phyloP scores from a whole-genome alignment of 1,140 invertebrate genomes.

The Parasteatoda tepidariorum region DNA sequence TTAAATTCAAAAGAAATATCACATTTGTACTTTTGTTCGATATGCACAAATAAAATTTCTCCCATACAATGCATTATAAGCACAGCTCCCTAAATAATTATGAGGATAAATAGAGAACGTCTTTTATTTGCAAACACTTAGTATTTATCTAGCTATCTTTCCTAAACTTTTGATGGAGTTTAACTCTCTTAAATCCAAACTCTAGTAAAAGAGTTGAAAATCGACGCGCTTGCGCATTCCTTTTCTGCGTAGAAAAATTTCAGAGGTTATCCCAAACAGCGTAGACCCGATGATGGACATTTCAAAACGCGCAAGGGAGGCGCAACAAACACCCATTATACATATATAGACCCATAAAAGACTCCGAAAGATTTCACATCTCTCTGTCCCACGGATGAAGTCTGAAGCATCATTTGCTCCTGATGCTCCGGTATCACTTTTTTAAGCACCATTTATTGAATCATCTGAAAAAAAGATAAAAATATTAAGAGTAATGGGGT shows the following conservation, averaged over 20 bases:
- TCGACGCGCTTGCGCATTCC: constrained; percentile 17
- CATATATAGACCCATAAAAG: constrained; percentile 15
- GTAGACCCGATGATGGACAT: constrained; percentile 36
- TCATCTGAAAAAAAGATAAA: background rate
- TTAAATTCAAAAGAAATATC: too few relatives aligned
- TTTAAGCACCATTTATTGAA: background rate
- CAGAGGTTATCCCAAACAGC: constrained; percentile 26
- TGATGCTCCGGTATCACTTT: background rate
- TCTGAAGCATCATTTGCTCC: background rate
- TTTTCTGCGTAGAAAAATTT: constrained; percentile 44
- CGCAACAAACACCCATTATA: constrained; percentile 16
- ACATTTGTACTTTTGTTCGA: too few relatives aligned
- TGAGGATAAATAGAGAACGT: too few relatives aligned
- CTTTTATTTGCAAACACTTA: too few relatives aligned
- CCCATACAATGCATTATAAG: too few relatives aligned
- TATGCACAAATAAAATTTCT: too few relatives aligned
- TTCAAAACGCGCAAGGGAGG: constrained; percentile 16
- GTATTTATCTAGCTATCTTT: too few relatives aligned
- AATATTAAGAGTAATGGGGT: background rate
- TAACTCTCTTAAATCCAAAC: background rate
- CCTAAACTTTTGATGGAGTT: too few relatives aligned
- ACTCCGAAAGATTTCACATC: background rate
- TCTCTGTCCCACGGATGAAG: background rate
- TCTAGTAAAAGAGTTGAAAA: background rate
- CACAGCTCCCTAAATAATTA: too few relatives aligned